These are phyloP conservation scores for Mastigias papua DNA, from an alignment of 30 jellyfish, hydroid and myxozoan species.

Conservation along the genomic window DNA sequence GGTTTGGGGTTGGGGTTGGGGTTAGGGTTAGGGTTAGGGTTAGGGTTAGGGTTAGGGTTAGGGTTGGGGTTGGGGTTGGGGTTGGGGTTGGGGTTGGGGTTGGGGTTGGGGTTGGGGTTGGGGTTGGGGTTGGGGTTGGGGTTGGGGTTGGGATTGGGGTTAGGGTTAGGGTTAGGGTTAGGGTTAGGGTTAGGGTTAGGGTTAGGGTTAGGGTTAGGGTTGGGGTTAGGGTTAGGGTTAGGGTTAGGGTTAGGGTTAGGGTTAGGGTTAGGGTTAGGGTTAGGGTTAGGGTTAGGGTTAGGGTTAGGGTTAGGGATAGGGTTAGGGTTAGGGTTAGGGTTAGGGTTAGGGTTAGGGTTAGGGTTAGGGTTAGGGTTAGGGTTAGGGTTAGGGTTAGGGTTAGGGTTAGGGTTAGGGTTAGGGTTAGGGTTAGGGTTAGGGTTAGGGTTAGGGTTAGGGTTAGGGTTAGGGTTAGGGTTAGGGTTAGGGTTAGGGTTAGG, in stretches of 20 bases:
- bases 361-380: slow-evolving; percentile 2
- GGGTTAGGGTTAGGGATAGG: slow-evolving; percentile 26
- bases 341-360: slow-evolving; percentile 33
- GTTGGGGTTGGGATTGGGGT: too few relatives aligned
- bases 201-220: too few relatives aligned
- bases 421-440: slow-evolving; percentile 12
- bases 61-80: too few relatives aligned
- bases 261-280: slow-evolving; percentile 47
- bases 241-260: slow-evolving; percentile 41
- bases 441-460: slow-evolving; percentile 1
- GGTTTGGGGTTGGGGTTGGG: too few relatives aligned
- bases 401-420: not conserved
- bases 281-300: slow-evolving; percentile 42
- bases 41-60: slow-evolving; percentile 55
- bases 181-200: slow-evolving; percentile 36
- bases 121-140: slow-evolving; percentile 15
- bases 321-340: slow-evolving; percentile 41
- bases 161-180: too few relatives aligned
- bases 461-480: slow-evolving; percentile 1
- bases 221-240: too few relatives aligned
- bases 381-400: slow-evolving; percentile 19
- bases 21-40: slow-evolving; percentile 53
- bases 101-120: slow-evolving; percentile 39
- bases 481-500: slow-evolving; percentile 11
- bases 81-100: slow-evolving; percentile 48